phyloP scores from a whole-genome alignment of 2,888 invertebrate genomes.

The Andrena dorsata region DNA sequence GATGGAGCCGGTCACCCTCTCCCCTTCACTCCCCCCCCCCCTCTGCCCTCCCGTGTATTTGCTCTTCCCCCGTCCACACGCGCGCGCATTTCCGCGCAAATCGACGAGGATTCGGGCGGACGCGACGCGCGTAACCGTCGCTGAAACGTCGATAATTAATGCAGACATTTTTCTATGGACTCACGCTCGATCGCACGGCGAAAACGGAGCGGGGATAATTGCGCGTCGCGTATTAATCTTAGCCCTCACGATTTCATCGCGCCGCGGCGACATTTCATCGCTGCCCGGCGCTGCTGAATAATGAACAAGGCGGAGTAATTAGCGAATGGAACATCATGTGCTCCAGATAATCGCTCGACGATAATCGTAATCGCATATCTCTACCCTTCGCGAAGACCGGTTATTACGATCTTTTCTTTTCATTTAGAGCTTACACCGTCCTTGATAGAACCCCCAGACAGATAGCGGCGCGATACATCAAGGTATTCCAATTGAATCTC shows the following conservation, averaged over 20 bases:
- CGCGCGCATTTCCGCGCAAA: slow-evolving; percentile 5
- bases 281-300: neutral
- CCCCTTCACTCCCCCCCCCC: slow-evolving; percentile 22
- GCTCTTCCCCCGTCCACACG: slow-evolving; percentile 40
- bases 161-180: slow-evolving; percentile 57
- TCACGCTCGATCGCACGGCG: slow-evolving; percentile 41
- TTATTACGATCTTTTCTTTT: neutral
- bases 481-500: too few species aligned
- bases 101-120: slow-evolving; percentile 40
- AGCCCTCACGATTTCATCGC: slow-evolving; percentile 26
- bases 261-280: slow-evolving; percentile 18
- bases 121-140: slow-evolving; percentile 59
- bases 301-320: slow-evolving; percentile 18
- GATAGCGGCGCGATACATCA: too few species aligned
- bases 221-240: slow-evolving; percentile 49
- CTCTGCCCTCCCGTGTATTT: slow-evolving; percentile 51
- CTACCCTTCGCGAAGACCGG: neutral
- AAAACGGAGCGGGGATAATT: slow-evolving; percentile 51
- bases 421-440: neutral
- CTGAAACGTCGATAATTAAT: slow-evolving; percentile 68
- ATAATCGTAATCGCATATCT: neutral
- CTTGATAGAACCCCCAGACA: too few species aligned
- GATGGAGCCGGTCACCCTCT: slow-evolving; percentile 50
- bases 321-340: slow-evolving; percentile 6
- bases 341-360: neutral